Percentiles rank a stretch among this genome's conserved stretches.
These are phyloP conservation scores for Thymelicus sylvestris DNA, from an alignment of 2,888 invertebrate species.

Conservation along the genomic window DNA sequence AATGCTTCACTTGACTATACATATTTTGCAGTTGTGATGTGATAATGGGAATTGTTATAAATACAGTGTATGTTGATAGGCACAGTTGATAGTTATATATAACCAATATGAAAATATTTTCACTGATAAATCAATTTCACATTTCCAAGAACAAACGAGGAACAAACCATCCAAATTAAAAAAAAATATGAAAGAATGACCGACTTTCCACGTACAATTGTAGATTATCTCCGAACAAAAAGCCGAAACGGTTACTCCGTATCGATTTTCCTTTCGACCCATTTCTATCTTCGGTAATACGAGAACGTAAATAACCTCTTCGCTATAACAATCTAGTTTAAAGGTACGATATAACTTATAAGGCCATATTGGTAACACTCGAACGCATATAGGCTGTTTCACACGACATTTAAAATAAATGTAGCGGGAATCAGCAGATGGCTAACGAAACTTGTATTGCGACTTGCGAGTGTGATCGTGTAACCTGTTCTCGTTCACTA, in stretches of 20 bases:
- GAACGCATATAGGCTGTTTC: slow-evolving; percentile 9
- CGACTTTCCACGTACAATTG: slow-evolving; percentile 15
- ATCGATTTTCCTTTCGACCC: slow-evolving; percentile 21
- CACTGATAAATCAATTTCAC: too few species aligned
- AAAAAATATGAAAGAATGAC: slow-evolving; percentile 2
- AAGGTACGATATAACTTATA: neutral
- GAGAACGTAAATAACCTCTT: slow-evolving; percentile 5
- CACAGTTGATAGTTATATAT: too few species aligned
- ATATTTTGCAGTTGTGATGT: too few species aligned
- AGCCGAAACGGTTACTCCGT: slow-evolving; percentile 16
- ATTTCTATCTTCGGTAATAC: slow-evolving; percentile 7
- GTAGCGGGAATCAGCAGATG: slow-evolving; percentile 39
- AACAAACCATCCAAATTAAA: slow-evolving; percentile 1
- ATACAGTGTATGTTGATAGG: too few species aligned
- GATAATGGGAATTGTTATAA: too few species aligned
- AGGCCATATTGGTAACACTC: too few species aligned
- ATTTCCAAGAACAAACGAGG: neutral
- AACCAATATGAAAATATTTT: too few species aligned
- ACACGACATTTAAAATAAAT: slow-evolving; percentile 15
- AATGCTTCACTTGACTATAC: too few species aligned
- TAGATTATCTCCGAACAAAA: slow-evolving; percentile 25
- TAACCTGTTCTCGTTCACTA: slow-evolving; percentile 38
- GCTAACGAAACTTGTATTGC: slow-evolving; percentile 40
- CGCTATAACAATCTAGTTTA: neutral
- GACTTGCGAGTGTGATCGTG: slow-evolving; percentile 31